Conservation (phyloP, 1,140 invertebrate species). For the Drosophila varians region DNA sequence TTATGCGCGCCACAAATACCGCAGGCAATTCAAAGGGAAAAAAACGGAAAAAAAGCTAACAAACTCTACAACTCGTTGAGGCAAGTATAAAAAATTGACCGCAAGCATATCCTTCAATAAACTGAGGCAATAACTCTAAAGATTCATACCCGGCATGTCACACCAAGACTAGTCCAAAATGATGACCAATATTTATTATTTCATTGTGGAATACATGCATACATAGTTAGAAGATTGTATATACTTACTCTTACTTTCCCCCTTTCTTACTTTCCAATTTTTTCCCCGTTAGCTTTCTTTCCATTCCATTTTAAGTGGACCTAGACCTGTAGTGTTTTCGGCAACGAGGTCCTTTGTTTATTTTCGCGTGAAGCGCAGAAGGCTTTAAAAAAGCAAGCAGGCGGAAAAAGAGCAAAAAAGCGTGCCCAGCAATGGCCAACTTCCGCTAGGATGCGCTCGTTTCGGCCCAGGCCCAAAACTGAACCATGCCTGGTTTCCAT, state of each 20-base stretch:
- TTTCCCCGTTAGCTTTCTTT: slow-evolving; percentile 15
- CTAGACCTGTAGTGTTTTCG: slow-evolving; percentile 41
- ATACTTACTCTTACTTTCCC: too few relatives aligned
- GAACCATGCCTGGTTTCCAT: slow-evolving; percentile 14
- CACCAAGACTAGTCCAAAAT: neutral
- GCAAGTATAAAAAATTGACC: slow-evolving; percentile 19
- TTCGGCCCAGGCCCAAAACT: slow-evolving; percentile 12
- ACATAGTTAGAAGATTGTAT: too few relatives aligned
- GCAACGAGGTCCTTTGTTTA: slow-evolving; percentile 48
- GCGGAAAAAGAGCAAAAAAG: slow-evolving; percentile 64
- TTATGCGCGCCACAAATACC: slow-evolving; percentile 72
- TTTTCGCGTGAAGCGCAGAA: slow-evolving; percentile 47
- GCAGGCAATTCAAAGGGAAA: slow-evolving; percentile 43
- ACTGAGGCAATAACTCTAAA: neutral
- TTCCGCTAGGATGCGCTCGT: slow-evolving; percentile 59
- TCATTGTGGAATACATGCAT: slow-evolving; percentile 42
- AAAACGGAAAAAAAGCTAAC: slow-evolving; percentile 22
- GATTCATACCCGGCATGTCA: neutral
- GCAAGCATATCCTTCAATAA: slow-evolving; percentile 2
- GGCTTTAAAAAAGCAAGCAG: slow-evolving; percentile 65
- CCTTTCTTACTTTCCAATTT: slow-evolving; percentile 14
- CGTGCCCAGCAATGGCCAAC: slow-evolving; percentile 53
- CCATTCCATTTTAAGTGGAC: neutral
- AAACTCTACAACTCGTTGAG: slow-evolving; percentile 67
- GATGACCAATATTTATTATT: slow-evolving; percentile 79